Evolutionary conservation across 1,140 invertebrate species (phyloP).

Genomic region (Luehdorfia chinensis): DNA sequence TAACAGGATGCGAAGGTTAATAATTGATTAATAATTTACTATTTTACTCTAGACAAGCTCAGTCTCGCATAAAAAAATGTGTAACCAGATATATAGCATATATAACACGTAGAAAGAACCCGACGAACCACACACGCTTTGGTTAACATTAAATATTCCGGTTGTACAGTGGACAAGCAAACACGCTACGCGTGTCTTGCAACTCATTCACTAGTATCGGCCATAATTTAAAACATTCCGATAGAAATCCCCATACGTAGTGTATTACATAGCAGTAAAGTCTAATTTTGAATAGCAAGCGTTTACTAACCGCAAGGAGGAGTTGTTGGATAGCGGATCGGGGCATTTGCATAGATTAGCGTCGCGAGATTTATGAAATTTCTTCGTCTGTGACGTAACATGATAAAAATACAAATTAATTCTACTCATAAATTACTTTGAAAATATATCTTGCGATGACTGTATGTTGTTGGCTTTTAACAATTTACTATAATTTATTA

Average conservation of each 20-base stretch:
- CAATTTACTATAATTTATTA: no score
- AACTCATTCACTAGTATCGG: slow-evolving; percentile 8
- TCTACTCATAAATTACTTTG: no score
- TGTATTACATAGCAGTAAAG: no score
- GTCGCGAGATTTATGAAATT: slow-evolving; percentile 14
- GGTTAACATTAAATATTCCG: slow-evolving; percentile 9
- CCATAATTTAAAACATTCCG: neutral
- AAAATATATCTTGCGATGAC: no score
- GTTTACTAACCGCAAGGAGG: no score
- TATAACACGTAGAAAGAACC: neutral
- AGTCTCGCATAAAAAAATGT: neutral
- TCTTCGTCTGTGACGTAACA: slow-evolving; percentile 3
- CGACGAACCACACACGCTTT: neutral
- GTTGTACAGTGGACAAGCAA: slow-evolving; percentile 1
- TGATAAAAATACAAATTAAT: no score
- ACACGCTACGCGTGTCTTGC: slow-evolving; percentile 8
- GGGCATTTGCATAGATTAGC: slow-evolving; percentile 45
- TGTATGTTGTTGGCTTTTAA: no score
- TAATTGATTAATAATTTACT: no score
- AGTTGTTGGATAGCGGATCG: slow-evolving; percentile 26
- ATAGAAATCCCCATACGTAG: no score
- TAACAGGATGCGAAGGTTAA: no score
- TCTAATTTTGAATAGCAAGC: no score
- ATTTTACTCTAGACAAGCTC: neutral
- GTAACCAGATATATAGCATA: neutral